A percentile compares a stretch with the other conserved stretches of the same genome.
Evolutionary conservation across 2,888 invertebrate species (phyloP).

Genomic region (Tyria jacobaeae): DNA sequence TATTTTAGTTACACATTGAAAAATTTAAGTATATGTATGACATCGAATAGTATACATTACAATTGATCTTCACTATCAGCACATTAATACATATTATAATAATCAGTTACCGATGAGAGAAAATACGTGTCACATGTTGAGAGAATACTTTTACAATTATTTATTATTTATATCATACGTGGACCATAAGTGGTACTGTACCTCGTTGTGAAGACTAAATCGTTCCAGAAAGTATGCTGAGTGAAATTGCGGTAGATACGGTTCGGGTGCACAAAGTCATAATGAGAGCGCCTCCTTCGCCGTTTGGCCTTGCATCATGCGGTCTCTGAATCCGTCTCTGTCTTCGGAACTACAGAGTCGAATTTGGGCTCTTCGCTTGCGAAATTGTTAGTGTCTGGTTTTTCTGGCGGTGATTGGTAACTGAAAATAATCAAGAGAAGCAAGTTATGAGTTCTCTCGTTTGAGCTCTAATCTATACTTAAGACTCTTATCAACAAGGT

Average conservation of each 20-base stretch:
- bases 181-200: slow-evolving; percentile 17
- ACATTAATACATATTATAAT: not conserved
- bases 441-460: not conserved
- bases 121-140: not conserved
- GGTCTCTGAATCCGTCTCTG: slow-evolving; percentile 61
- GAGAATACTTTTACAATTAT: not conserved
- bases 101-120: not conserved
- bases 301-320: slow-evolving; percentile 58
- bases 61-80: not conserved
- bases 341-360: slow-evolving; percentile 55
- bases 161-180: slow-evolving; percentile 4
- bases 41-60: not conserved
- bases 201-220: slow-evolving; percentile 38
- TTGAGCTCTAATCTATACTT: not conserved
- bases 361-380: slow-evolving; percentile 25
- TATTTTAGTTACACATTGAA: slow-evolving; percentile 12
- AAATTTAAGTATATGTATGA: not conserved
- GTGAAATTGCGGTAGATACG: slow-evolving; percentile 58
- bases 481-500: too few species aligned
- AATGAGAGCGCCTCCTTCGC: slow-evolving; percentile 25
- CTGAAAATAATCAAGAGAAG: slow-evolving; percentile 54
- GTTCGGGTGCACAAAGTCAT: slow-evolving; percentile 53
- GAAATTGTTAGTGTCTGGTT: slow-evolving; percentile 47
- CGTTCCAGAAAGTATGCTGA: slow-evolving; percentile 54
- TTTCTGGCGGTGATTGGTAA: slow-evolving; percentile 54